These are phyloP conservation scores for Icerya purchasi DNA, from an alignment of 2,888 invertebrate species.

Conservation along the genomic window DNA sequence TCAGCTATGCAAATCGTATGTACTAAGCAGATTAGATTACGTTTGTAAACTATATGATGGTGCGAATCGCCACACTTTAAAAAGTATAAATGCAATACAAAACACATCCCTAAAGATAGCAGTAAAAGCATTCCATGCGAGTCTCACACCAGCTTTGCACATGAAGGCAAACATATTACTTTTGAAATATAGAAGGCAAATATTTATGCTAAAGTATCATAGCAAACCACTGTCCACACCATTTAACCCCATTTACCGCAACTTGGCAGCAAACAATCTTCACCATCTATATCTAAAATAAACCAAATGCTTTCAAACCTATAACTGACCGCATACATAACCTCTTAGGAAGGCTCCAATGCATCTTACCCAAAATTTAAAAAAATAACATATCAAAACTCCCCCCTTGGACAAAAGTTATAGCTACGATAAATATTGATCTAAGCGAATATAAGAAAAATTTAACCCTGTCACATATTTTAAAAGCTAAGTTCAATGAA, in stretches of 20 bases:
- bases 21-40: too few species aligned
- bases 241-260: background rate
- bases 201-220: background rate
- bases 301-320: background rate
- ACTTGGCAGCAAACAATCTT: background rate
- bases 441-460: background rate
- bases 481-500: background rate
- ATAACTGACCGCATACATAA: background rate
- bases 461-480: background rate
- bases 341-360: background rate
- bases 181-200: background rate
- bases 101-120: background rate
- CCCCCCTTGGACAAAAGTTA: background rate
- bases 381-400: background rate
- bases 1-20: too few species aligned
- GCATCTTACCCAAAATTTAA: background rate
- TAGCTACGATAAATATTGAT: background rate
- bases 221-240: background rate
- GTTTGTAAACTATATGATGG: too few species aligned
- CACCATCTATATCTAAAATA: too few species aligned
- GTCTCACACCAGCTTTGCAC: background rate
- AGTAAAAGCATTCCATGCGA: background rate
- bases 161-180: background rate
- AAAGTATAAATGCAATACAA: too few species aligned
- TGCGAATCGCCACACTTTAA: too few species aligned